Base-by-base conservation (phyloP, 2,888 invertebrate species). In the Digitonthophagus gazella region DNA sequence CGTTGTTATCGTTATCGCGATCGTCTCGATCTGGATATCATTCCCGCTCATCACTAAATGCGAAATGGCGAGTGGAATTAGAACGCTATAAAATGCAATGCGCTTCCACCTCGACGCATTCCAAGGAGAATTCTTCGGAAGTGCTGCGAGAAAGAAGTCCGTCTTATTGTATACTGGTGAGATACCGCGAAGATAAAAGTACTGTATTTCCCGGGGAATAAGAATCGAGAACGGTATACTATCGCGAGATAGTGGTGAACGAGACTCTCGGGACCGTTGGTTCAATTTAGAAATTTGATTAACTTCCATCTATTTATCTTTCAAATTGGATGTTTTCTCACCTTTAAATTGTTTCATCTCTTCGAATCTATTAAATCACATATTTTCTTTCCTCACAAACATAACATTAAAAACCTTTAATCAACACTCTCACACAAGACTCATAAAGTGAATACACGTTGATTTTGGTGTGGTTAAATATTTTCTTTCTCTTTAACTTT, bases 1-100 rank as follows among this genome's bases (percentile, higher is more conserved):
- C 18, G 61, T 19, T 57, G 57, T 57, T 57, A 57, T 57, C 57
- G 57, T 57, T 57, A 57, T 57, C 57, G 57, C 57, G 16, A 44
- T 44, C 28, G 6, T 6, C 6, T 44, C 11, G 11, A 44, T 44
- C 11, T 44, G 11, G 8, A 44, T 44, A 44, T 44, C 28, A 8
- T 44, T 44, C 11, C 11, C 28, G 6, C 6, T 44, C 28, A 44
- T 44, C 28, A 11, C 28, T 44, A 44, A 44, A 44, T 6, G 28
- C 11, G 11, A 44, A 44, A 6, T 44, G 28, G 11, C 28, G 28
- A 44, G n/a, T 44, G 28, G 11, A 44, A n/a, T n/a, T 44, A 44
- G 11, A 5, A 6, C 28, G 28, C 1, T 6, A 44, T 11, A 8
- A 5, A 44, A 44, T 8, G 28, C 11, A 44, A 44, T 44, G 11